phyloP scores from a whole-genome alignment of 1,140 invertebrate species.

The Drosophila arawakana region DNA sequence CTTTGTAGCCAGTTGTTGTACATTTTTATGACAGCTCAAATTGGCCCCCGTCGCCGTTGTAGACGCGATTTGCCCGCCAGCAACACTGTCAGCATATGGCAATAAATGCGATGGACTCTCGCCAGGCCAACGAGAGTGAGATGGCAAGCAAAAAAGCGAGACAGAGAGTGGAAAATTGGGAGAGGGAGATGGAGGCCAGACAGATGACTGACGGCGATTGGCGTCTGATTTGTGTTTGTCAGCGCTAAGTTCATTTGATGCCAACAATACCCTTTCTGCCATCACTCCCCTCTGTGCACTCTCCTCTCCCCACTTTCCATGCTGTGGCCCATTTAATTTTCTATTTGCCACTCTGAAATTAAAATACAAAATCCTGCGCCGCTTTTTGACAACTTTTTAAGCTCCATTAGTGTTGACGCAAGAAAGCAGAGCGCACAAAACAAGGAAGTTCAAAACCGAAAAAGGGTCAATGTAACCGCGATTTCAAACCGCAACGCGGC shows the following conservation, averaged over 20 bases:
- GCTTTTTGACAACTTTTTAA: conserved; percentile 81
- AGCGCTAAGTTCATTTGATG: conserved; percentile 65
- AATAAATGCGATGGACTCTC: conserved; percentile 67
- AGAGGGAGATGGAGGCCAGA: neutral
- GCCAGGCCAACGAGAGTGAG: neutral
- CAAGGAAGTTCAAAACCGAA: conserved; percentile 38
- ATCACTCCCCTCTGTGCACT: conserved; percentile 18
- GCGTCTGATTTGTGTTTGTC: conserved; percentile 67
- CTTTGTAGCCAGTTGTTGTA: conserved; percentile 80
- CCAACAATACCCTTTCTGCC: conserved; percentile 26
- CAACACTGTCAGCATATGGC: conserved; percentile 82
- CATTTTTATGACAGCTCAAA: conserved; percentile 82
- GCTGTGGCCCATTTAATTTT: conserved; percentile 69
- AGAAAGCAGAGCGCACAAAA: conserved; percentile 61
- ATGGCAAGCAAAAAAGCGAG: neutral
- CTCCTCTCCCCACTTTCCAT: neutral
- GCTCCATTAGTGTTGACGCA: conserved; percentile 80
- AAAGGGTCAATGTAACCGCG: conserved; percentile 74
- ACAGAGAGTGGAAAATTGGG: neutral
- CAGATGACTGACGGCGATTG: conserved; percentile 61
- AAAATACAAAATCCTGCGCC: conserved; percentile 78
- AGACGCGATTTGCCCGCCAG: conserved; percentile 63
- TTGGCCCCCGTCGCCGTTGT: conserved; percentile 72
- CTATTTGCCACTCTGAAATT: conserved; percentile 79
- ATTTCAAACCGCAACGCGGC: conserved; percentile 56